Conservation (phyloP, 2,797 vertebrate species). For the Sebastes steindachneri region DNA sequence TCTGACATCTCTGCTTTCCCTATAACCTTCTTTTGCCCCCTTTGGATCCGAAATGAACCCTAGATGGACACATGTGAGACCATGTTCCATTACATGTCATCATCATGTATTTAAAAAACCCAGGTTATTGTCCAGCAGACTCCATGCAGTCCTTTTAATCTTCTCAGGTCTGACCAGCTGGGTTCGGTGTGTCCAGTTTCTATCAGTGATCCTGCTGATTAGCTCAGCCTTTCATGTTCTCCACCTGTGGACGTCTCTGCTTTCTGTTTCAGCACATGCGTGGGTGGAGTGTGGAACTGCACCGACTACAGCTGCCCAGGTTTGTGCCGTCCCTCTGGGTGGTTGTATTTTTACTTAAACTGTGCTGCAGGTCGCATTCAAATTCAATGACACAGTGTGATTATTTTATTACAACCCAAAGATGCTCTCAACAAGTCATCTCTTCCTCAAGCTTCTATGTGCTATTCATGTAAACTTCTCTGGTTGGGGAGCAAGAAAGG, state of each 20-base stretch:
- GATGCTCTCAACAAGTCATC: neutral
- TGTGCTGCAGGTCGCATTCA: neutral
- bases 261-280: conserved; percentile 88
- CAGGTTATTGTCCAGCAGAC: conserved; percentile 8
- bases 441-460: neutral
- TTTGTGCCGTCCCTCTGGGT: conserved; percentile 60
- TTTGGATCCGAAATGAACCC: neutral
- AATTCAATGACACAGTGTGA: neutral
- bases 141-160: conserved; percentile 39
- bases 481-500: neutral
- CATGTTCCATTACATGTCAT: neutral
- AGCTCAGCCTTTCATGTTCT: conserved; percentile 55
- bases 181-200: conserved; percentile 40
- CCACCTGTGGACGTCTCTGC: conserved; percentile 66
- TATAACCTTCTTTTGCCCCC: neutral
- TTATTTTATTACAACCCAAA: neutral
- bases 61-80: neutral
- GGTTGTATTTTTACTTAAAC: neutral
- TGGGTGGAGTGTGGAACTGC: conserved; percentile 92
- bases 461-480: neutral
- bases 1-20: neutral
- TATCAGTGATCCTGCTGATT: conserved; percentile 53
- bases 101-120: conserved; percentile 5
- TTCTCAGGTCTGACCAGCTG: conserved; percentile 57
- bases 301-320: conserved; percentile 92